Base-by-base conservation (phyloP, 2,888 invertebrate species). In the Andrena flavipes region DNA sequence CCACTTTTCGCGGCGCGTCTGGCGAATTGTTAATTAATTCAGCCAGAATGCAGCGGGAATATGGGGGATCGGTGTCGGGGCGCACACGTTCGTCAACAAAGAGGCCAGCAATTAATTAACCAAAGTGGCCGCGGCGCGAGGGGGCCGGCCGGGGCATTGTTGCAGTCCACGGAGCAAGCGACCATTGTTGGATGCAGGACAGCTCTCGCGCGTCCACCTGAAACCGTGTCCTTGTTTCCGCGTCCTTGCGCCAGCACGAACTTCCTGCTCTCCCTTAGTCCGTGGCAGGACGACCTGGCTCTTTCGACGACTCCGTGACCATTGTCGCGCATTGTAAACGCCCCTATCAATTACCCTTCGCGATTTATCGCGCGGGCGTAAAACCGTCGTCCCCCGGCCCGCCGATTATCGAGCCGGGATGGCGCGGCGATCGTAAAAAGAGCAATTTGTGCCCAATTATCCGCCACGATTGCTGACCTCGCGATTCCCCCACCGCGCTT, bases 91-190 rank as follows among this genome's bases (percentile, higher is more conserved):
- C 83, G 86, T 88, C 88, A 88, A 87, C 88, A 88, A 87, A 87
- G 88, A 84, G 81, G 80, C 75, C 71, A 80, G 88, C 85, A 87
- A 88, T 88, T 88, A 88, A 88, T 88, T 88, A 88, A 88, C 80
- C 88, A 84, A 88, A 88, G 88, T 86, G 83, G 87, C 74, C 56
- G 35, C 70, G 54, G 42, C 42, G 71, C 42, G 49, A 74, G 79
- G 65, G 23, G 67, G 62, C 23, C 23, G 23, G 26, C 56, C 29
- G 29, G 8, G 54, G 83, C 78, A 88, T 88, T 88, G 88, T 88
- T 85, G 69, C 88, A 80, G 79, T 54, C 68, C 35, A 60, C 48
- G 51, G 49, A 56, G 56, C 56, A 23, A 56, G 26, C 42, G 73
- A 71, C 84, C 77, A 87, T 87, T 87, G 87, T 84, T 76, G 71